Conservation (phyloP, 2,888 invertebrate species). For the Epinotia brunnichana region DNA sequence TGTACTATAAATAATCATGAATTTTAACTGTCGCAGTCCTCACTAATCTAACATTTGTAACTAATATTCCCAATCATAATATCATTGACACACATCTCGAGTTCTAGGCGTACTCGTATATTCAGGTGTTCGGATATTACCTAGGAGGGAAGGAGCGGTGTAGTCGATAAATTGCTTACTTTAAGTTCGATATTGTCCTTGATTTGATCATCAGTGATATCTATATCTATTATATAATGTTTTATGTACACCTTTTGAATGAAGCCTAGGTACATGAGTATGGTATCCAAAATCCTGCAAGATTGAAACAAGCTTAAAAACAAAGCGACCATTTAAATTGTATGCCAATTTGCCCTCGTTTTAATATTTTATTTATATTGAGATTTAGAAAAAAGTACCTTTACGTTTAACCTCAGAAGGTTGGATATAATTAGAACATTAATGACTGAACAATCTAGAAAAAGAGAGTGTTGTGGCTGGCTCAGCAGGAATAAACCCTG, state of each 20-base stretch:
- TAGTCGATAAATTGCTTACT: constrained; percentile 10
- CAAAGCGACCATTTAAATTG: not conserved
- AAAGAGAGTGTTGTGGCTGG: too few species aligned
- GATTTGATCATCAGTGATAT: not conserved
- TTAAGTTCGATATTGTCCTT: not conserved
- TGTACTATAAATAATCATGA: not conserved
- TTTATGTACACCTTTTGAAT: not conserved
- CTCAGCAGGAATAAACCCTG: not conserved
- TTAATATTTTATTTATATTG: not conserved
- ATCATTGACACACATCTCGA: constrained; percentile 23
- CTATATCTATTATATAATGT: not conserved
- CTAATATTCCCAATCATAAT: constrained; percentile 15
- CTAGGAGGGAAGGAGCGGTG: not conserved
- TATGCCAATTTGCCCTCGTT: not conserved
- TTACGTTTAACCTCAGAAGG: not conserved
- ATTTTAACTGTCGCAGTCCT: constrained; percentile 1
- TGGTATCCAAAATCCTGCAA: not conserved
- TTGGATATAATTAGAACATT: too few species aligned
- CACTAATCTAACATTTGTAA: constrained; percentile 20
- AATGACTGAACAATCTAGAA: too few species aligned
- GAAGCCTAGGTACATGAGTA: not conserved
- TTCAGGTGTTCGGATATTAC: constrained; percentile 31
- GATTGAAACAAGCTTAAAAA: not conserved
- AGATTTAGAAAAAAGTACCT: not conserved
- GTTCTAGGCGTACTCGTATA: constrained; percentile 39